Base-by-base conservation (phyloP, 2,888 invertebrate genomes). In the Chrysina gloriosa region DNA sequence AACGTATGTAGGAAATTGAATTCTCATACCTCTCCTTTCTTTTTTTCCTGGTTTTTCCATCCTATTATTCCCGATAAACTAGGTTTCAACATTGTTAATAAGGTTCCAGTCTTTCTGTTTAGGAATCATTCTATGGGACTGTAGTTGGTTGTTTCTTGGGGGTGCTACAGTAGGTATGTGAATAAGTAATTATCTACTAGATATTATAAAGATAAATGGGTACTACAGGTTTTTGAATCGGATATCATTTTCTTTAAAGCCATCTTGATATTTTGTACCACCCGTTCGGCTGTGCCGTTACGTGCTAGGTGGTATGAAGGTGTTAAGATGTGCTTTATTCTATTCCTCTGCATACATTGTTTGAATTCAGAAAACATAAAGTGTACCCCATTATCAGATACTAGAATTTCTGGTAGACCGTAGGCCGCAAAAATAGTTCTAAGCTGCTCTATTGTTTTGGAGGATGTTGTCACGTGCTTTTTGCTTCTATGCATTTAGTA, bases 241-340 rank as follows among this genome's bases (percentile, higher is more conserved):
- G n/a, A n/a, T 7, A 36, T 7, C 9, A 36, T 36, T 36, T 68
- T 73, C 45, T 67, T 68, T 50, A 72, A 47, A n/a, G 66, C 72
- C 27, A 50, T 67, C 70, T 73, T 72, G 16, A 67, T 19, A 5
- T 58, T 69, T 68, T 73, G 72, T 25, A 73, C 73, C 2, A 70
- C 25, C 52, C 73, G 72, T 63, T 74, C 73, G 1, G 72, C 73
- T 6, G 72, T 69, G n/a, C n/a, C n/a, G n/a, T n/a, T n/a, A n/a
- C n/a, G n/a, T n/a, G n/a, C n/a, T n/a, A n/a, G n/a, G 45, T 69
- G 56, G 65, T 61, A 70, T 5, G 69, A 72, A 11, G 73, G 50
- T 27, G 63, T 45, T 3, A 64, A 69, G 25, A 74, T 47, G 47
- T 72, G 72, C 1, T 31, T 36, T 31, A 74, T 69, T 21, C 36